These are phyloP conservation scores for Papilio xuthus DNA, from an alignment of 1,140 invertebrate species.

Conservation along the genomic window DNA sequence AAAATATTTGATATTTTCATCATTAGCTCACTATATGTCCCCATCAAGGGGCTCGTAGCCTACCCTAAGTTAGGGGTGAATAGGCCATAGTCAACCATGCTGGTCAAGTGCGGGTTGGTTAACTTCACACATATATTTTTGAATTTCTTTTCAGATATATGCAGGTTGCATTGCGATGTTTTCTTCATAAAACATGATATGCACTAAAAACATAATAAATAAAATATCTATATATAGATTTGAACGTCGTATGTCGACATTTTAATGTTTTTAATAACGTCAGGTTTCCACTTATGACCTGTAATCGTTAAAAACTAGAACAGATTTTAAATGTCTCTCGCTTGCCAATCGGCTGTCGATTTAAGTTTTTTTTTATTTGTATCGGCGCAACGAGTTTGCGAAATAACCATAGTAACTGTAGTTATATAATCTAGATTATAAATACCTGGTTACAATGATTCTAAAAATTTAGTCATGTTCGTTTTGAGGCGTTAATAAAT, in stretches of 20 bases:
- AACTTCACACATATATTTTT: no score
- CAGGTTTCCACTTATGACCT: slow-evolving; percentile 45
- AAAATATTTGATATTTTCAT: no score
- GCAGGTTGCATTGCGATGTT: no score
- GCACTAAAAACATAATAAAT: no score
- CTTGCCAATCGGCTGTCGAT: slow-evolving; percentile 21
- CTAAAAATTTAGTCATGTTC: neutral
- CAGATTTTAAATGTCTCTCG: slow-evolving; percentile 38
- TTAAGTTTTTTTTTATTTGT: neutral
- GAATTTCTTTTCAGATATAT: no score
- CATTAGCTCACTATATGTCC: no score
- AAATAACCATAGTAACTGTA: neutral
- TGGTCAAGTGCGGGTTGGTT: no score
- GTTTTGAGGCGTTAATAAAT: neutral
- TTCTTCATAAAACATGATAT: no score
- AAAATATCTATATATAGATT: slow-evolving; percentile 8
- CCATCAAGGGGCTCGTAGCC: no score
- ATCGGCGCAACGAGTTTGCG: neutral
- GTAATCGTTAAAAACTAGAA: slow-evolving; percentile 42
- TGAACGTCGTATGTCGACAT: slow-evolving; percentile 25
- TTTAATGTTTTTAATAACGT: slow-evolving; percentile 47
- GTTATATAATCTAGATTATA: neutral
- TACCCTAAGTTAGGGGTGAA: no score
- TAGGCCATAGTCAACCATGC: no score
- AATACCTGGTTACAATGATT: neutral